phyloP scores from a whole-genome alignment of 2,113 vertebrate species.

The Podiceps cristatus region DNA sequence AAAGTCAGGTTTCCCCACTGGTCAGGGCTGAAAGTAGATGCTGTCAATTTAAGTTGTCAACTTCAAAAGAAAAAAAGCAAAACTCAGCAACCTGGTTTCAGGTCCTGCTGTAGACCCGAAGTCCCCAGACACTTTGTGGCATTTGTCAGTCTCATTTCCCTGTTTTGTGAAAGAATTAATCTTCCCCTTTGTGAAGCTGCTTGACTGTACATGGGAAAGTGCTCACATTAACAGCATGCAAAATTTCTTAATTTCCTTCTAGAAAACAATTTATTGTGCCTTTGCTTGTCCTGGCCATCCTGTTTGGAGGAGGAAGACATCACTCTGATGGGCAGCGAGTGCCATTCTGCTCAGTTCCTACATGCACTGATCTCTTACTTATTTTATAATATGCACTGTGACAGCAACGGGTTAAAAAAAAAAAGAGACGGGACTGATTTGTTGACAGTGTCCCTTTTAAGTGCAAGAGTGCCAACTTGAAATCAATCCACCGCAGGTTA shows the following conservation, averaged over 20 bases:
- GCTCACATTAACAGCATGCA: background rate
- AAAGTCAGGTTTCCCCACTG: background rate
- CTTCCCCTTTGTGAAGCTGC: slow-evolving; percentile 1
- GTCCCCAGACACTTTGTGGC: background rate
- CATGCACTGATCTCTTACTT: background rate
- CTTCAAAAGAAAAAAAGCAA: background rate
- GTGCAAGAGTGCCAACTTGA: background rate
- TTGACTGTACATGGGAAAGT: background rate
- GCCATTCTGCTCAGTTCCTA: background rate
- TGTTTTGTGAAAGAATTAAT: background rate
- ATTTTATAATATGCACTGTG: background rate
- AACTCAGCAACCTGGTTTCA: background rate
- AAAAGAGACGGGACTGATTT: background rate
- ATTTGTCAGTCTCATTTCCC: background rate
- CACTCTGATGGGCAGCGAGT: rapidly evolving
- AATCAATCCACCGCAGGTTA: background rate
- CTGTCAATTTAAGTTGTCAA: background rate
- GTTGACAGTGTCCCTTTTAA: background rate
- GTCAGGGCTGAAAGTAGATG: background rate
- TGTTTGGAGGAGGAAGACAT: background rate
- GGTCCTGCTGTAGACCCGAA: background rate
- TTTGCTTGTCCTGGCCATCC: background rate
- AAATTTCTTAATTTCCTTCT: background rate
- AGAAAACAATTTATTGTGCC: background rate
- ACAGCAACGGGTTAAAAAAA: background rate